Conservation (phyloP, 2,113 vertebrate genomes). For the Amblyopsis rosae region DNA sequence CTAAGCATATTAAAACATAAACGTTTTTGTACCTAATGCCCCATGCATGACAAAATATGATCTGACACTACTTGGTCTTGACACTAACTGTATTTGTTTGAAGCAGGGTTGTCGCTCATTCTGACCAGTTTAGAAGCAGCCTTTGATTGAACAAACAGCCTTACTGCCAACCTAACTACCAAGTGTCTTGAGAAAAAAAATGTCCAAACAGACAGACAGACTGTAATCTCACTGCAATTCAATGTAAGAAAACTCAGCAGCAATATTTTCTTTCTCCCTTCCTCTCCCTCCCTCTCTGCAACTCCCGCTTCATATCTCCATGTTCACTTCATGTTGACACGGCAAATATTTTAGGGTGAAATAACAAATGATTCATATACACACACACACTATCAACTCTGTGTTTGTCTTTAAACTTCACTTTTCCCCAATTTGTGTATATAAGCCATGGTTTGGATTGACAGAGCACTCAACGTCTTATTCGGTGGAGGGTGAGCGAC, state of each 20-base stretch:
- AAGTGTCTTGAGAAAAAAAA: too few species aligned
- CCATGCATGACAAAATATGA: too few species aligned
- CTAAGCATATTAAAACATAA: too few species aligned
- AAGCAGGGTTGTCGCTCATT: too few species aligned
- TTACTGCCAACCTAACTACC: too few species aligned
- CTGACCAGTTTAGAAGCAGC: too few species aligned
- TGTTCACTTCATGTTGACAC: slow-evolving; percentile 77
- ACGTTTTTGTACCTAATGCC: too few species aligned
- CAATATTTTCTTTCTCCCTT: slow-evolving; percentile 3
- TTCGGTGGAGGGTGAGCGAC: slow-evolving; percentile 35
- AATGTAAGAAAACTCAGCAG: neutral
- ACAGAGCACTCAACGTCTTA: slow-evolving; percentile 40
- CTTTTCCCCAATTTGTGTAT: slow-evolving; percentile 77
- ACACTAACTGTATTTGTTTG: too few species aligned
- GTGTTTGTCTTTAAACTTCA: slow-evolving; percentile 80
- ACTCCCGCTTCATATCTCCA: slow-evolving; percentile 58
- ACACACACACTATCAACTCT: slow-evolving; percentile 62
- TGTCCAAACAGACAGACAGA: neutral
- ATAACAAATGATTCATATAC: slow-evolving; percentile 75
- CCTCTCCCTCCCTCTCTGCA: slow-evolving; percentile 58
- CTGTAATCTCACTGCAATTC: neutral
- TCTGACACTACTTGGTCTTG: too few species aligned
- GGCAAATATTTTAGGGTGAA: slow-evolving; percentile 79
- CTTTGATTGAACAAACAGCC: too few species aligned
- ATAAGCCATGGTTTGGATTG: slow-evolving; percentile 68